phyloP scores from a whole-genome alignment of 1,140 invertebrate genomes.

The Cheumatopsyche charites region DNA sequence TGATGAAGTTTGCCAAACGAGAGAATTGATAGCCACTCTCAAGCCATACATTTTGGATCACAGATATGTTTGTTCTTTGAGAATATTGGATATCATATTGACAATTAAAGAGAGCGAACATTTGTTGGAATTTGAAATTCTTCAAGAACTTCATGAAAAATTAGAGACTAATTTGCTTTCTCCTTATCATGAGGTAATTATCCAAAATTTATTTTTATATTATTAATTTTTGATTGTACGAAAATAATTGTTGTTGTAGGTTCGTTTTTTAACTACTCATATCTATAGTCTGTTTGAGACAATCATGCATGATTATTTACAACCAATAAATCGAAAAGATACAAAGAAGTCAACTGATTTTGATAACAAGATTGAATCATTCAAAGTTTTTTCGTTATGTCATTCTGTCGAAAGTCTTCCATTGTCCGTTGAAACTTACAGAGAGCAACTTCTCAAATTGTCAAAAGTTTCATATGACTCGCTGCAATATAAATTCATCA shows the following conservation, averaged over 20 bases:
- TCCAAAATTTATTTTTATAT: background rate
- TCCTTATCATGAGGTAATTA: constrained; percentile 64
- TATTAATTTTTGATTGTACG: constrained; percentile 13
- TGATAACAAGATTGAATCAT: constrained; percentile 54
- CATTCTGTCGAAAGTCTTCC: constrained; percentile 71
- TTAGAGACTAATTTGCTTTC: constrained; percentile 67
- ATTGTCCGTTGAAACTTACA: constrained; percentile 74
- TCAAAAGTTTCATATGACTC: constrained; percentile 72
- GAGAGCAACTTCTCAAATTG: constrained; percentile 75
- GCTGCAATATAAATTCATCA: constrained; percentile 63
- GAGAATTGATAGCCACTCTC: constrained; percentile 52
- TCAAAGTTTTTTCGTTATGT: constrained; percentile 70
- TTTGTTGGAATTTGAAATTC: constrained; percentile 55
- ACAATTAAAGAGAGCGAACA: constrained; percentile 59
- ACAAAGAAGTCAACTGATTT: constrained; percentile 25
- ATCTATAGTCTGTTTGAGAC: constrained; percentile 74
- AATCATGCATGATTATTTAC: constrained; percentile 45
- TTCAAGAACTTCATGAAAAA: constrained; percentile 61
- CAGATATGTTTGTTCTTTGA: constrained; percentile 56
- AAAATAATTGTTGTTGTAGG: constrained; percentile 55
- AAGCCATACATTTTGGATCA: constrained; percentile 56
- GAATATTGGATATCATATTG: constrained; percentile 62
- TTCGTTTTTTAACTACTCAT: constrained; percentile 72
- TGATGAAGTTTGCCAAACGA: constrained; percentile 56
- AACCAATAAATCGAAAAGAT: constrained; percentile 40